Percentiles rank a stretch among this genome's conserved stretches.
Evolutionary conservation across 2,888 invertebrate species (phyloP).

Genomic region (Mactromeris polynyma): DNA sequence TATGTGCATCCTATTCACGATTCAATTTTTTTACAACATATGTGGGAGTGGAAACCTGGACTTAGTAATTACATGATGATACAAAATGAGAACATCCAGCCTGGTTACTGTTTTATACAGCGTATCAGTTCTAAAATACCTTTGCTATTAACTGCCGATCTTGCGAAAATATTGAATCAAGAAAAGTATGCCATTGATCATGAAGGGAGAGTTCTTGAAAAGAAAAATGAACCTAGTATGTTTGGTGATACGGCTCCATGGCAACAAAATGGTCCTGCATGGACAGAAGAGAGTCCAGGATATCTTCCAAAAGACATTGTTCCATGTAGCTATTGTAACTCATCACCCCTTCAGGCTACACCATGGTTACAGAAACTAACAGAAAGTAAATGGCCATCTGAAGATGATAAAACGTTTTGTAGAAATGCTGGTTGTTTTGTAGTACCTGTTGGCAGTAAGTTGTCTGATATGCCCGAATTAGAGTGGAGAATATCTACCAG

Average conservation of each 20-base stretch:
- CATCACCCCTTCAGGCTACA: background rate
- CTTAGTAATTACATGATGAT: background rate
- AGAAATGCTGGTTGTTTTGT: constrained; percentile 6
- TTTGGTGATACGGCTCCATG: no score
- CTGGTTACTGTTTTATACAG: constrained; percentile 20
- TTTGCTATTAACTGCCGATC: no score
- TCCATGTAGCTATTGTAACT: background rate
- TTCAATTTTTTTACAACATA: background rate
- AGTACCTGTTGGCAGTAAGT: background rate
- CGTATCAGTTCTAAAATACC: background rate
- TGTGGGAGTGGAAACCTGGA: background rate
- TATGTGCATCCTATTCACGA: background rate
- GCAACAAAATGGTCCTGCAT: background rate
- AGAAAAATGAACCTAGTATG: no score
- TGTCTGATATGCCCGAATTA: background rate
- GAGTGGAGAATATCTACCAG: constrained; percentile 33
- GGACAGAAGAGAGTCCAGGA: no score
- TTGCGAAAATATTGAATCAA: no score
- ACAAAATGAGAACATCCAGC: background rate
- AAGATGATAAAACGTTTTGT: background rate
- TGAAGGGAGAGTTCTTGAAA: no score
- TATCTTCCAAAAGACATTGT: background rate
- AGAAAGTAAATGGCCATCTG: background rate
- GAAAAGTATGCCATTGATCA: no score
- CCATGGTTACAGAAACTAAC: background rate